These are phyloP conservation scores for Sclerodermus sp. DNA, from an alignment of 2,888 invertebrate genomes.

Conservation along the genomic window DNA sequence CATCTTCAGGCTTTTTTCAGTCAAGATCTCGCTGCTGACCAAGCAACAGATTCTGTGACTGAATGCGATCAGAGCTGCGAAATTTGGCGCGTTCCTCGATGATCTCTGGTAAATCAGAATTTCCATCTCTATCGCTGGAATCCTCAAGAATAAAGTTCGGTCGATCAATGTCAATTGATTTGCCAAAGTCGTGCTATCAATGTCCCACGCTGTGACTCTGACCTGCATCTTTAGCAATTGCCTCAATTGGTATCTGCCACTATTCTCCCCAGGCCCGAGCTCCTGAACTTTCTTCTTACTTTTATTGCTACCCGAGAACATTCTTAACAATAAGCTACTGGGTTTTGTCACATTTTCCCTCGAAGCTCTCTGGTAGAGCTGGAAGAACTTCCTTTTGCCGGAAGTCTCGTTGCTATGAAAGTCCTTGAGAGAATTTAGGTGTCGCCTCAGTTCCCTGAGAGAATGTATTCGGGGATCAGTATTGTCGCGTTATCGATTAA, in stretches of 20 bases:
- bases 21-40: conserved; percentile 59
- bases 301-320: conserved; percentile 32
- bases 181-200: conserved; percentile 61
- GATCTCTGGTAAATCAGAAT: conserved; percentile 56
- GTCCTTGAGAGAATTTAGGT: conserved; percentile 36
- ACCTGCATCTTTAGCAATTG: conserved; percentile 54
- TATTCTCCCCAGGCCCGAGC: not conserved
- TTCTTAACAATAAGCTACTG: conserved; percentile 29
- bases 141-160: conserved; percentile 60
- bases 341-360: conserved; percentile 11
- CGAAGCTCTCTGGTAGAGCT: not conserved
- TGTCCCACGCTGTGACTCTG: conserved; percentile 60
- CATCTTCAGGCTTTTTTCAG: conserved; percentile 41
- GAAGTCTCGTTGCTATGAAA: conserved; percentile 21
- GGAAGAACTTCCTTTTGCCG: conserved; percentile 27
- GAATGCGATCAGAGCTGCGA: conserved; percentile 61
- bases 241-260: conserved; percentile 42
- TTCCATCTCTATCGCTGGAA: conserved; percentile 57
- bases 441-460: conserved; percentile 48
- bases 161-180: conserved; percentile 62
- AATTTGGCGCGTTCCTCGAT: conserved; percentile 60
- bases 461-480: not conserved
- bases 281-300: conserved; percentile 7
- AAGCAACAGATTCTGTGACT: conserved; percentile 61
- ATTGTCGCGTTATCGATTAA: too few species aligned